Conservation (phyloP, 2,797 vertebrate genomes). For the Alectoris magna region DNA sequence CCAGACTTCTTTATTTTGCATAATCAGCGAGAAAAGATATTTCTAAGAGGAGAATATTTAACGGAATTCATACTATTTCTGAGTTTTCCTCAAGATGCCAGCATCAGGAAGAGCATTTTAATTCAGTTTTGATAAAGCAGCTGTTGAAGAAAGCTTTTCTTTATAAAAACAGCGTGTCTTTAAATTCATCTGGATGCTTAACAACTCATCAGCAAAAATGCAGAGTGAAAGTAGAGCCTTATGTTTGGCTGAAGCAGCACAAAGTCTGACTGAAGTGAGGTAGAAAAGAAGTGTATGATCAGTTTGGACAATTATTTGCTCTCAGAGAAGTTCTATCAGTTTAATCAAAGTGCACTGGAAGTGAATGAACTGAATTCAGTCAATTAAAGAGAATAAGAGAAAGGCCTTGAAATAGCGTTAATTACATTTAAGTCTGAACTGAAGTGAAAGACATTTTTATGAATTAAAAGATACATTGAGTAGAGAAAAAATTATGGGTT, state of each 20-base stretch:
- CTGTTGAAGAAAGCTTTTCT: not conserved
- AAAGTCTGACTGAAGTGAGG: not conserved
- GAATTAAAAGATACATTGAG: not conserved
- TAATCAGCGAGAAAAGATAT: not conserved
- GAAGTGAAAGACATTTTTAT: not conserved
- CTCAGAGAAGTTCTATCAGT: not conserved
- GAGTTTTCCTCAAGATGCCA: not conserved
- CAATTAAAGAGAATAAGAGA: not conserved
- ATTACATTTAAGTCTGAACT: not conserved
- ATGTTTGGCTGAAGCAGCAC: rapidly evolving
- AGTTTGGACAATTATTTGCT: not conserved
- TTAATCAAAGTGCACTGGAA: not conserved
- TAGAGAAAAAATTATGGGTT: not conserved
- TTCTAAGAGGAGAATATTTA: not conserved
- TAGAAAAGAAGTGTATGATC: not conserved
- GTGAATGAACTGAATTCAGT: not conserved
- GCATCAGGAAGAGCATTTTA: not conserved
- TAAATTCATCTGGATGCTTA: not conserved
- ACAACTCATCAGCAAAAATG: not conserved
- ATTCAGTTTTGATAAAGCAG: not conserved
- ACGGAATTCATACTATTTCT: not conserved
- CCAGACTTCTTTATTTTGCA: not conserved
- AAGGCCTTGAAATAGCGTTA: not conserved
- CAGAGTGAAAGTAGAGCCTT: not conserved
- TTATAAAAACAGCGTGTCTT: not conserved